A percentile compares a stretch with the other conserved stretches of the same genome.
phyloP scores from a whole-genome alignment of 2,113 vertebrate genomes.

The Anhinga anhinga region DNA sequence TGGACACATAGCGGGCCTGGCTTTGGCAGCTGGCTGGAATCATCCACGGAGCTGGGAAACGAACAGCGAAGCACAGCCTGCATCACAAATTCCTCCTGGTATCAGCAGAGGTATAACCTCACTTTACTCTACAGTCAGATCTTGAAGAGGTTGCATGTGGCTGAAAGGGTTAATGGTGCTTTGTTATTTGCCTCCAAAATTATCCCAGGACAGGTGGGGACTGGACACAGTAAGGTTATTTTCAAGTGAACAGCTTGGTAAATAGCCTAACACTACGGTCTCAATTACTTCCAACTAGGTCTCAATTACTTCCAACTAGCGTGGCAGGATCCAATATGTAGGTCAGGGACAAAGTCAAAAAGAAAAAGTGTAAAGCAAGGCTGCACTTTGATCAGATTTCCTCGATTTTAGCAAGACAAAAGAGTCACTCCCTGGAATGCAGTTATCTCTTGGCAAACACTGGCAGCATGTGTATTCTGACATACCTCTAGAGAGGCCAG shows the following conservation, averaged over 20 bases:
- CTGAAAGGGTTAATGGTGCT: constrained; percentile 9
- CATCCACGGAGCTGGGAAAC: neutral
- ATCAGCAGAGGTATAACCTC: neutral
- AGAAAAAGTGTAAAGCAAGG: constrained; percentile 35
- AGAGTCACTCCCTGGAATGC: constrained; percentile 50
- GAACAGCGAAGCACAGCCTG: rapidly evolving
- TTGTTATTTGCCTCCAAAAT: constrained; percentile 2
- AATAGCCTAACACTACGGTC: constrained; percentile 37
- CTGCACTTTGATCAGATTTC: constrained; percentile 56
- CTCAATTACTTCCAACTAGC: constrained; percentile 58
- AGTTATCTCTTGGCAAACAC: constrained; percentile 51
- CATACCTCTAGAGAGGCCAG: neutral
- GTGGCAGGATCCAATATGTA: constrained; percentile 53
- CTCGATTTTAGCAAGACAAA: constrained; percentile 57
- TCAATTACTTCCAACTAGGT: constrained; percentile 56
- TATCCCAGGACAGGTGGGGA: constrained; percentile 37
- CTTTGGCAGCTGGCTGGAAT: neutral
- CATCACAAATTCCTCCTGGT: neutral
- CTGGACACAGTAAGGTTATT: constrained; percentile 51
- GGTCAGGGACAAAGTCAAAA: constrained; percentile 70
- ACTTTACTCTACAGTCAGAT: neutral
- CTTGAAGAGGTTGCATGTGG: neutral
- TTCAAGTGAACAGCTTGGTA: constrained; percentile 63
- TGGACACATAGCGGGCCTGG: neutral
- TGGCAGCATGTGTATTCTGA: neutral